These are phyloP conservation scores for Scaptomyza reducta DNA, from an alignment of 2,888 invertebrate species.

Conservation along the genomic window DNA sequence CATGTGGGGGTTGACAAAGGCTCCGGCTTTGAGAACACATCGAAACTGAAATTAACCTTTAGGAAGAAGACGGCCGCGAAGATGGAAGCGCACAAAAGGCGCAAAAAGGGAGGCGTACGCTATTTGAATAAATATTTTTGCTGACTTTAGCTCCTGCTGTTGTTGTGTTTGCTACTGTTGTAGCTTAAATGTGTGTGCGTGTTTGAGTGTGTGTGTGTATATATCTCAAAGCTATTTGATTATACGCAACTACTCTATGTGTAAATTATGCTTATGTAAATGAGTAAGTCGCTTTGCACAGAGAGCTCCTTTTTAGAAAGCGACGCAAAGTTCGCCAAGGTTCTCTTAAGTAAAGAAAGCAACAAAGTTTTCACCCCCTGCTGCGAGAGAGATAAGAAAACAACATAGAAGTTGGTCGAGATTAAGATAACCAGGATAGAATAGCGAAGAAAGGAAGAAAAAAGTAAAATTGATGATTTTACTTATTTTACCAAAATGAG, in stretches of 20 bases:
- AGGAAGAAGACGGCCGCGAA: slow-evolving; percentile 53
- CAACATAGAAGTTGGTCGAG: slow-evolving; percentile 33
- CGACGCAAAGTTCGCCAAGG: slow-evolving; percentile 38
- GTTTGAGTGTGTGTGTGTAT: slow-evolving; percentile 27
- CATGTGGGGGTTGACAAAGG: slow-evolving; percentile 38
- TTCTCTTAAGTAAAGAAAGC: slow-evolving; percentile 40
- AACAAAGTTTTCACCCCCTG: slow-evolving; percentile 68
- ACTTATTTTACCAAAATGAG: slow-evolving; percentile 69
- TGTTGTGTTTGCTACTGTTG: slow-evolving; percentile 26
- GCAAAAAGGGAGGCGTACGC: slow-evolving; percentile 53
- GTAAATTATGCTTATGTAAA: slow-evolving; percentile 81
- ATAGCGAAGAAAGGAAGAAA: slow-evolving; percentile 16
- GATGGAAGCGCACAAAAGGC: slow-evolving; percentile 1
- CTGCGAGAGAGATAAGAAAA: slow-evolving; percentile 53
- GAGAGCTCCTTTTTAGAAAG: slow-evolving; percentile 36
- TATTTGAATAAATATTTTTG: slow-evolving; percentile 83
- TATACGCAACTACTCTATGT: slow-evolving; percentile 75
- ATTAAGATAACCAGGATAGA: slow-evolving; percentile 24
- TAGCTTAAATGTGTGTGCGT: not conserved
- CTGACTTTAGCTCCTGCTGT: slow-evolving; percentile 69
- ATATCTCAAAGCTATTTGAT: slow-evolving; percentile 48
- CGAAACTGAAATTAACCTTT: slow-evolving; percentile 81
- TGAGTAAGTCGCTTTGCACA: slow-evolving; percentile 61
- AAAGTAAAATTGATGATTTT: slow-evolving; percentile 74
- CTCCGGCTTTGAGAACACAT: slow-evolving; percentile 12